Percentiles rank a stretch among this genome's conserved stretches.
Conservation (phyloP, 2,113 vertebrate species). For the Dasyprocta punctata region DNA sequence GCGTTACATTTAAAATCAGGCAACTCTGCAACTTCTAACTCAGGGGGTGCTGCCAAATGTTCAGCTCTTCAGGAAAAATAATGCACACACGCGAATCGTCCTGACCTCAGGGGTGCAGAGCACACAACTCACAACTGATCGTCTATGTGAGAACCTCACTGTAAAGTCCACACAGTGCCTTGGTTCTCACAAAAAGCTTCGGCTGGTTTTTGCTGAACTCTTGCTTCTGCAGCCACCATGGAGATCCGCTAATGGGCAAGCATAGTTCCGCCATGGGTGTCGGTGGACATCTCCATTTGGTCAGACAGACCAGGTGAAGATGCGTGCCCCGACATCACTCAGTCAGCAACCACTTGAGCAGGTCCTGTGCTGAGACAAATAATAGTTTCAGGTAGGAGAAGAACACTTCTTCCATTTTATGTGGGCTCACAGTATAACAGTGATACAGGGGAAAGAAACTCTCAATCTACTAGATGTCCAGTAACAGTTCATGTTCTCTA, state of each 20-base stretch:
- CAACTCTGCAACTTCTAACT: background rate
- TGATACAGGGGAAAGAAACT: background rate
- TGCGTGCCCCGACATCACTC: rapidly evolving
- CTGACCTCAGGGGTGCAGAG: background rate
- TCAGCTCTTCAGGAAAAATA: background rate
- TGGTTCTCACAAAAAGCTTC: background rate
- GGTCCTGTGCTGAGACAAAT: background rate
- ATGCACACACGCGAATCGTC: rapidly evolving
- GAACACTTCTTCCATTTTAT: background rate
- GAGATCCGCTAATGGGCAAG: background rate
- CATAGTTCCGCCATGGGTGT: rapidly evolving
- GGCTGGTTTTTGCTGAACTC: background rate
- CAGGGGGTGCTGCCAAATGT: background rate
- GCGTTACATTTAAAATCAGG: background rate
- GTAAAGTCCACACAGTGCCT: background rate
- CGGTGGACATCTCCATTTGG: background rate
- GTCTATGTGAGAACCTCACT: background rate
- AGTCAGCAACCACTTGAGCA: background rate
- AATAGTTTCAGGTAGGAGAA: background rate
- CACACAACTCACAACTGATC: background rate
- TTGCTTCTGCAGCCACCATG: background rate
- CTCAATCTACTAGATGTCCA: too few species aligned
- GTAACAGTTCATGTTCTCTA: too few species aligned
- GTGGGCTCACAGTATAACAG: background rate
- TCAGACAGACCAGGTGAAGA: background rate